A percentile compares a stretch with the other conserved stretches of the same genome.
These are phyloP conservation scores for Phania funesta DNA, from an alignment of 2,888 invertebrate genomes.

Conservation along the genomic window DNA sequence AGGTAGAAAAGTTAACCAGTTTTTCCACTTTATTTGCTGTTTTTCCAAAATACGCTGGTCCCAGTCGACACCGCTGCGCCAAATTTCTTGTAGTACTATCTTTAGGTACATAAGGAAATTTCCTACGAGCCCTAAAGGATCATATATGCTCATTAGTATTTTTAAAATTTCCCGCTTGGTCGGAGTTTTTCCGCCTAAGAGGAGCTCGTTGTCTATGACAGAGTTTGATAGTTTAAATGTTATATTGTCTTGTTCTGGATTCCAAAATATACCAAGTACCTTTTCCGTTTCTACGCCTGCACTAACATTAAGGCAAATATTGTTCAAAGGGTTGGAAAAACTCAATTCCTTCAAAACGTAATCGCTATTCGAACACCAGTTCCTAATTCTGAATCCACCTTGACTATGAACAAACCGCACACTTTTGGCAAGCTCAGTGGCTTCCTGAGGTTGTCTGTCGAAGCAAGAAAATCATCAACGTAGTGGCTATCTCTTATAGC, in stretches of 20 bases:
- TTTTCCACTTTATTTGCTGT: not conserved
- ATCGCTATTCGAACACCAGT: no score
- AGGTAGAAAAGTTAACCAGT: no score
- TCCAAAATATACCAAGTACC: constrained; percentile 51
- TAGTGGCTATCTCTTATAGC: constrained; percentile 33
- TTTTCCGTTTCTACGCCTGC: no score
- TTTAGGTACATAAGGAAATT: constrained; percentile 46
- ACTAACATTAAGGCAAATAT: no score
- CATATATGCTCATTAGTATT: constrained; percentile 39
- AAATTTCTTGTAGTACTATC: constrained; percentile 42
- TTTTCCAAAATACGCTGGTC: no score
- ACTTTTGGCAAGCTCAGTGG: no score
- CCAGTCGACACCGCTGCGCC: constrained; percentile 23
- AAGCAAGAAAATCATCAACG: constrained; percentile 34
- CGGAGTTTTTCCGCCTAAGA: not conserved
- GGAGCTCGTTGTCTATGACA: not conserved
- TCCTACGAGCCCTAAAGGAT: constrained; percentile 43
- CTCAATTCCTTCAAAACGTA: not conserved
- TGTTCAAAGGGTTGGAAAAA: no score
- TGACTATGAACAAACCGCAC: no score
- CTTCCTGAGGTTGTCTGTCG: constrained; percentile 30
- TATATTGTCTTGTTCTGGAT: constrained; percentile 21
- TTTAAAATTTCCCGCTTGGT: not conserved
- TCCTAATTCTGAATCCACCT: constrained; percentile 31
- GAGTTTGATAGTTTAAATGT: constrained; percentile 41